phyloP scores from a whole-genome alignment of 2,113 vertebrate genomes.

The Loxodonta africana region DNA sequence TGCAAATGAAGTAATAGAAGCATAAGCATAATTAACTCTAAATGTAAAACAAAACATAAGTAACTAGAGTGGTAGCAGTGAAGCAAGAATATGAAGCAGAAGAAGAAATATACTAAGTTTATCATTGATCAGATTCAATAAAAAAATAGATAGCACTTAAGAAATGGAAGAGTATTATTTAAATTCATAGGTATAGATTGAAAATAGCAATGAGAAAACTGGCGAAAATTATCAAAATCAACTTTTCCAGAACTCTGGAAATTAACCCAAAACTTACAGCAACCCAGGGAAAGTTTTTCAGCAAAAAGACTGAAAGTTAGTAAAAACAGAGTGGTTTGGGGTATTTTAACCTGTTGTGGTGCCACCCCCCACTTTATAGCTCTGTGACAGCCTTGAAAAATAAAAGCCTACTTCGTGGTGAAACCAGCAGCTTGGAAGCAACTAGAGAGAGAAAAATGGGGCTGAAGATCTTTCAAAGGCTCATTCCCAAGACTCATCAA shows the following conservation, averaged over 20 bases:
- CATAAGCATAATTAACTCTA: constrained; percentile 65
- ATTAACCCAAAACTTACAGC: constrained; percentile 6
- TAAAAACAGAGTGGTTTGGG: constrained; percentile 3
- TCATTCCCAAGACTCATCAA: not conserved
- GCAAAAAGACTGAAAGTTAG: constrained; percentile 7
- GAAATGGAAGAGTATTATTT: constrained; percentile 13
- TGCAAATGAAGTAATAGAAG: constrained; percentile 63
- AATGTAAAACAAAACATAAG: constrained; percentile 71
- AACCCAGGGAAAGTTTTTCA: not conserved
- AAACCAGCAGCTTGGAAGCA: not conserved
- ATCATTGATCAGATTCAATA: constrained; percentile 29
- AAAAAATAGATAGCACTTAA: constrained; percentile 23
- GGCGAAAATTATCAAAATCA: constrained; percentile 31
- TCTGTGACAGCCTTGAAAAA: not conserved
- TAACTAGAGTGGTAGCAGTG: constrained; percentile 38
- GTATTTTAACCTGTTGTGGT: not conserved
- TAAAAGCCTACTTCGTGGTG: not conserved
- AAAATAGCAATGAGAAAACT: not conserved
- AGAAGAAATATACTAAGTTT: constrained; percentile 39
- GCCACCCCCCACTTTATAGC: not conserved
- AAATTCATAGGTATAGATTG: not conserved
- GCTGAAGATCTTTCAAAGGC: not conserved
- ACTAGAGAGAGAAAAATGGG: not conserved
- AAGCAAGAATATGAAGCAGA: constrained; percentile 48
- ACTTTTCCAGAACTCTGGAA: constrained; percentile 33